Conservation (phyloP, 2,888 invertebrate genomes). For the Andrena flavipes region DNA sequence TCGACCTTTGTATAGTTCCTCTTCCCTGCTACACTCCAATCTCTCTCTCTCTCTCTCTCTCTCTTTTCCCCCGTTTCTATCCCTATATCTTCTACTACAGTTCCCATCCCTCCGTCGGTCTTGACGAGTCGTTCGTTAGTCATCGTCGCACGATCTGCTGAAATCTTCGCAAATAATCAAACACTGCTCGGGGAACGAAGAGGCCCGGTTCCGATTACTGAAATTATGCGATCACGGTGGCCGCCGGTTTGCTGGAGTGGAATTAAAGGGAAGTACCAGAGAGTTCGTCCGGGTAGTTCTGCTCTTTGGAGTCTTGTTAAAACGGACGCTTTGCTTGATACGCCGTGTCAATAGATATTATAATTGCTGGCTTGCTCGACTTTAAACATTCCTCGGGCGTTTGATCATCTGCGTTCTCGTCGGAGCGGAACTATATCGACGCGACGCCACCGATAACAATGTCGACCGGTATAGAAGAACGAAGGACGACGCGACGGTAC, state of each 20-base stretch:
- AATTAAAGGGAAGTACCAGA: background rate
- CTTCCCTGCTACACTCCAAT: background rate
- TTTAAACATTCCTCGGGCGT: background rate
- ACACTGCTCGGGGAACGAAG: conserved; percentile 17
- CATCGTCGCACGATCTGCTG: conserved; percentile 13
- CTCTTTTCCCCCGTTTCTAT: background rate
- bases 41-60: background rate
- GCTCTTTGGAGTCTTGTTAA: background rate
- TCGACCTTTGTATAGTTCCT: conserved; percentile 45
- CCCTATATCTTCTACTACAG: background rate
- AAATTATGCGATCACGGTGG: conserved; percentile 40
- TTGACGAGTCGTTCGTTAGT: conserved; percentile 39
- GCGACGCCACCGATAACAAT: conserved; percentile 35
- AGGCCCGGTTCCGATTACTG: conserved; percentile 23
- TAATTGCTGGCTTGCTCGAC: background rate
- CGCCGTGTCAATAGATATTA: conserved; percentile 3
- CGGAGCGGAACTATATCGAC: background rate
- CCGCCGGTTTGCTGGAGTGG: background rate
- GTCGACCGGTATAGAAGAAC: conserved; percentile 26
- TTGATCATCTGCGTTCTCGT: background rate
- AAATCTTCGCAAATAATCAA: conserved; percentile 50
- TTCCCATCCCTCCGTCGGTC: background rate
- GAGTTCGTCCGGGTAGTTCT: background rate
- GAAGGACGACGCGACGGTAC: conserved; percentile 33
- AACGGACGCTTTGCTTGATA: conserved; percentile 13